Evolutionary conservation across 1,140 invertebrate genomes (phyloP).

Genomic region (Dreissena rostriformis): DNA sequence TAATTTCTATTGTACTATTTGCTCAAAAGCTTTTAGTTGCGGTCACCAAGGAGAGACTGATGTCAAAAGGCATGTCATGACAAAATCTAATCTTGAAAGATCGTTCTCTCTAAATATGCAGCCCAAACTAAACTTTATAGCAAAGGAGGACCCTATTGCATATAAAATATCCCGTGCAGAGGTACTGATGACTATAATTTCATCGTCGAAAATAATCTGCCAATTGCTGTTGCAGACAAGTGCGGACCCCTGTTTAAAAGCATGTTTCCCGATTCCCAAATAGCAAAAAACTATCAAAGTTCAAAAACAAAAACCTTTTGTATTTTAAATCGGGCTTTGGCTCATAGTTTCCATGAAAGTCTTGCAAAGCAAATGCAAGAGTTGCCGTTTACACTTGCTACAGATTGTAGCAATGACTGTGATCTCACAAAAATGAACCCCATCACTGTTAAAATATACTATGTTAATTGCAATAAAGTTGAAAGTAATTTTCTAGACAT

Average conservation of each 20-base stretch:
- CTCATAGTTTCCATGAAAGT: neutral
- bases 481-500: constrained; percentile 26
- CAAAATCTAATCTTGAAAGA: neutral
- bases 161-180: constrained; percentile 12
- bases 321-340: constrained; percentile 22
- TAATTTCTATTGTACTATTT: too few relatives aligned
- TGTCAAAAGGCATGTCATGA: neutral
- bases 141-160: neutral
- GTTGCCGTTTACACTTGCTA: constrained; percentile 25
- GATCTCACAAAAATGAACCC: constrained; percentile 21
- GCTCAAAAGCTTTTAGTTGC: constrained; percentile 2
- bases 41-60: constrained; percentile 10
- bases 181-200: constrained; percentile 27
- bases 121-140: too few relatives aligned
- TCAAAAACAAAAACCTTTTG: constrained; percentile 37
- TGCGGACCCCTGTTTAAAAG: constrained; percentile 2
- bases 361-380: constrained; percentile 10
- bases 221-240: constrained; percentile 17
- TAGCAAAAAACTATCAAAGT: constrained; percentile 21
- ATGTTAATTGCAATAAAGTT: constrained; percentile 4
- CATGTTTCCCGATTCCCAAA: constrained; percentile 24
- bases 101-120: neutral
- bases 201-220: constrained; percentile 24
- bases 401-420: constrained; percentile 24
- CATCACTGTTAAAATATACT: constrained; percentile 28